These are phyloP conservation scores for Passerculus sandwichensis DNA, from an alignment of 2,797 vertebrate species.

Conservation along the genomic window DNA sequence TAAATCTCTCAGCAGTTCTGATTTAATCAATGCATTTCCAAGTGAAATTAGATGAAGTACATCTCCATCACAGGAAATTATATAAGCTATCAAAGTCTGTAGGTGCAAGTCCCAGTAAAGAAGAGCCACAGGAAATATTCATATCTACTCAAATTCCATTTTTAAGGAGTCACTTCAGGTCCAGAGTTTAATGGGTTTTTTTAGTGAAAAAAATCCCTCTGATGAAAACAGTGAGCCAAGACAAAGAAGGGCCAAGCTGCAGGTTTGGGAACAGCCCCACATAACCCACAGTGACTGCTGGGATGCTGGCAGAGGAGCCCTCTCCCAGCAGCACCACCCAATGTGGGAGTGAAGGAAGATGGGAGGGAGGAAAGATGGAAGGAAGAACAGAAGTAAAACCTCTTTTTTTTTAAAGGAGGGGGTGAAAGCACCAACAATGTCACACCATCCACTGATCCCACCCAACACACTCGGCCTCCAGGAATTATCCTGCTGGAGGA, in stretches of 20 bases:
- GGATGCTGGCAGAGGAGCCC: not conserved
- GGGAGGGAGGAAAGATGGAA: not conserved
- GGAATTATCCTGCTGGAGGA: not conserved
- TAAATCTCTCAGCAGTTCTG: slow-evolving; percentile 65
- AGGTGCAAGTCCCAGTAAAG: slow-evolving; percentile 29
- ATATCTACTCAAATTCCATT: not conserved
- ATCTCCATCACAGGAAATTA: slow-evolving; percentile 61
- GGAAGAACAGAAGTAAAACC: not conserved
- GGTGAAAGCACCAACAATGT: accelerated
- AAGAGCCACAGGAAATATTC: slow-evolving; percentile 40
- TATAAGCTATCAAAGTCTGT: slow-evolving; percentile 53
- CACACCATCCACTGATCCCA: not conserved
- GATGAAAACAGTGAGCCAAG: not conserved
- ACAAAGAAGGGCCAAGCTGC: not conserved
- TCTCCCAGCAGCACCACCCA: not conserved
- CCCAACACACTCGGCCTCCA: too few species aligned
- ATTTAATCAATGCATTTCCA: slow-evolving; percentile 70
- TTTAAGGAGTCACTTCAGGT: not conserved
- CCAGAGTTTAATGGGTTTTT: not conserved
- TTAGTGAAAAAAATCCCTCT: not conserved
- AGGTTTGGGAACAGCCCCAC: not conserved
- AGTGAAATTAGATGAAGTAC: slow-evolving; percentile 69
- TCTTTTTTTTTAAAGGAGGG: not conserved
- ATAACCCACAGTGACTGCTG: accelerated
- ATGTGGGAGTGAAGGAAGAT: not conserved